phyloP scores from a whole-genome alignment of 2,797 vertebrate species.

The Micrastur ruficollis region DNA sequence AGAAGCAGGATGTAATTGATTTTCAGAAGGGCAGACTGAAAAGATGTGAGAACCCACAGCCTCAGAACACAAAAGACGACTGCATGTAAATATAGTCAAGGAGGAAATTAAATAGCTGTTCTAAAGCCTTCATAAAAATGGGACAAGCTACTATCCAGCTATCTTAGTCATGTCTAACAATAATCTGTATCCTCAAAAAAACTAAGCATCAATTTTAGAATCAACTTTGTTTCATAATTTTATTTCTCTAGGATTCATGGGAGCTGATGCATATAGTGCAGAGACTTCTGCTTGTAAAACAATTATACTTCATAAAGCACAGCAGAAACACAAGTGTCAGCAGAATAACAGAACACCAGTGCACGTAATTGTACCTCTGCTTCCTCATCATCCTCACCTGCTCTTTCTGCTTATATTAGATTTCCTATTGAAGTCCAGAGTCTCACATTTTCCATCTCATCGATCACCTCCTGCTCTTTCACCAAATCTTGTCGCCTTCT shows the following conservation, averaged over 20 bases:
- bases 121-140: background rate
- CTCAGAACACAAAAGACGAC: background rate
- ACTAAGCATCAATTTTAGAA: background rate
- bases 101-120: background rate
- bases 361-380: background rate
- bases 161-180: background rate
- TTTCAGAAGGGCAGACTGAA: background rate
- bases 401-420: background rate
- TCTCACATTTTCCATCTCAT: background rate
- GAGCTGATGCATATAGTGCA: background rate
- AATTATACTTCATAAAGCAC: background rate
- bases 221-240: background rate
- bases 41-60: background rate
- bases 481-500: background rate
- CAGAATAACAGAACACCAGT: background rate
- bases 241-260: background rate
- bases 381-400: background rate
- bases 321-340: background rate
- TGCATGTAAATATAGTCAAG: background rate
- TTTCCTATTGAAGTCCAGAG: background rate
- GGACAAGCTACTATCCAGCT: background rate
- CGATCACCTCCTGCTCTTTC: background rate
- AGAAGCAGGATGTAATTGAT: background rate
- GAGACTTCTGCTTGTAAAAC: background rate
- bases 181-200: background rate